phyloP scores from a whole-genome alignment of 1,140 invertebrate genomes.

The Mylabris phalerata region DNA sequence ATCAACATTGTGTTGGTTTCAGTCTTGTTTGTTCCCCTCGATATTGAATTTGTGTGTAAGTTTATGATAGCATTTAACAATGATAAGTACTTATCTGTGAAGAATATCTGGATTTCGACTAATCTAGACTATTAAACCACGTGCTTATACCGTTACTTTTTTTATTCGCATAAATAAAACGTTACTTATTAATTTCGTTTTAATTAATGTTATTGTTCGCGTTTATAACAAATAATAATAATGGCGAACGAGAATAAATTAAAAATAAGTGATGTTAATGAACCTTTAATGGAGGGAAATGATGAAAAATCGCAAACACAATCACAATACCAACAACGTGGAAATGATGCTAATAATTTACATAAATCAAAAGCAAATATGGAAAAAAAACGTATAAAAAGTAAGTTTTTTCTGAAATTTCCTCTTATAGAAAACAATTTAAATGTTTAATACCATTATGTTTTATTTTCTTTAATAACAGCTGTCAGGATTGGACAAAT shows the following conservation, averaged over 20 bases:
- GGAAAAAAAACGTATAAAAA: slow-evolving; percentile 14
- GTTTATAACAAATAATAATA: neutral
- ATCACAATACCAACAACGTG: slow-evolving; percentile 4
- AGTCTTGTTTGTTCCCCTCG: too few species aligned
- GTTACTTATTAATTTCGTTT: neutral
- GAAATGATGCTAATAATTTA: slow-evolving; percentile 2
- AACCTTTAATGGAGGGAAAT: slow-evolving; percentile 1
- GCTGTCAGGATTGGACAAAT: too few species aligned
- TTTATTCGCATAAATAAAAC: too few species aligned
- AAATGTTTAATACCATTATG: too few species aligned
- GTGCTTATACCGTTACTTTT: slow-evolving; percentile 2
- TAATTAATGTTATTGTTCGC: neutral
- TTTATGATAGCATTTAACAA: neutral
- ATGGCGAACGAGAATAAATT: slow-evolving; percentile 6
- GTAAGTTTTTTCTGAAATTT: neutral
- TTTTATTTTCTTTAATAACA: too few species aligned
- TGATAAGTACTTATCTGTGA: slow-evolving; percentile 14
- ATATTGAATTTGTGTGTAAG: too few species aligned
- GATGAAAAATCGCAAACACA: neutral
- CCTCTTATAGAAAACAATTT: too few species aligned
- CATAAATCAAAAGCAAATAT: slow-evolving; percentile 4
- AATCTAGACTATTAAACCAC: slow-evolving; percentile 5
- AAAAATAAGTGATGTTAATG: slow-evolving; percentile 5
- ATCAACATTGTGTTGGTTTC: too few species aligned
- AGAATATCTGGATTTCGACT: slow-evolving; percentile 9